Base-by-base conservation (phyloP, 2,797 vertebrate species). In the Sciurus vulgaris region DNA sequence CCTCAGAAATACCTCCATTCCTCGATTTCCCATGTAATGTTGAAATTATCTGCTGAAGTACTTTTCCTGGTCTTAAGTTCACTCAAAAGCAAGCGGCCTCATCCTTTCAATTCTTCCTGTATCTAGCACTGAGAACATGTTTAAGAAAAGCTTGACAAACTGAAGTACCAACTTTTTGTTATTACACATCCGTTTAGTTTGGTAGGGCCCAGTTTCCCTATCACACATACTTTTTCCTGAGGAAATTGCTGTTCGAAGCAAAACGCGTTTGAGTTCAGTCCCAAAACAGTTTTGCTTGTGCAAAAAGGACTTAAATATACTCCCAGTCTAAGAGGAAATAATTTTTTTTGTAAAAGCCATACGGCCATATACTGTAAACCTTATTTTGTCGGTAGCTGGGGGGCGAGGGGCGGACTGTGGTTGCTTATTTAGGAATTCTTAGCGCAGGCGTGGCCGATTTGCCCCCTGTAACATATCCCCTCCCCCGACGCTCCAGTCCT, bases 81-180 rank as follows among this genome's bases (percentile, higher is more conserved):
- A 86, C 65, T 84, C 72, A 74, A 73, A 56, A 14, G 24, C 12
- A 77, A 77, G 33, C 3, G 24, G 33, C 22, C 67, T 61, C 26
- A 1, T 17, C 41, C 41, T 82, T 49, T 41, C 3, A 7, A 86
- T 20, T 22, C n/a, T 89, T n/a, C 26, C 47, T n/a, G 10, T 2
- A 54, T n/a, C 35, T 33, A 92, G 35, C 26, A 89, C 17, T 44
- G 14, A 67, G 24, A 51, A 49, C 5, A 82, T 2, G 3, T 67
- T 82, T 41, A 41, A 95, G 8, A 65, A 65, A 94, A 2, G 17
- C 44, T 76, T 84, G 17, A 82, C 54, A n/a, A 84, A 92, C 59
- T n/a, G 12, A 59, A 81, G 63, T 20, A 79, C 13, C 5, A 2
- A 54, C 4, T 35, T 28, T 35, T 44, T 54, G 85, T 67, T 28